phyloP scores from a whole-genome alignment of 64 coral and sea anemone genomes.

The Montipora cactus region DNA sequence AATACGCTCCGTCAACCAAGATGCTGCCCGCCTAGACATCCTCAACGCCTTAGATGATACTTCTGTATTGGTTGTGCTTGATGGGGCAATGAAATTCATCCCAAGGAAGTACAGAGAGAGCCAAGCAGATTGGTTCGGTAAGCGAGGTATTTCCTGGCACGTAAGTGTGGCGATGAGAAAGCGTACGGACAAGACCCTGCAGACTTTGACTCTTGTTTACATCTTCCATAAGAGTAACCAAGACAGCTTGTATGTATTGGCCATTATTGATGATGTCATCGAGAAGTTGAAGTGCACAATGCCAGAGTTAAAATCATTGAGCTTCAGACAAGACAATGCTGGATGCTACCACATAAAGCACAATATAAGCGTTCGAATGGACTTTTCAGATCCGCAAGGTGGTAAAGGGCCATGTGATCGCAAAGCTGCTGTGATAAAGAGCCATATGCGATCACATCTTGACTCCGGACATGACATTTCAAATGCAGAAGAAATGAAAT shows the following conservation, averaged over 20 bases:
- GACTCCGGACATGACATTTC: neutral
- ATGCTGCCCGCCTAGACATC: no score
- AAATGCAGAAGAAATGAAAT: neutral
- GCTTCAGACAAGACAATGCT: neutral
- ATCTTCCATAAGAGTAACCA: neutral
- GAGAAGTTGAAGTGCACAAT: neutral
- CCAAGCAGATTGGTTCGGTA: slow-evolving; percentile 11
- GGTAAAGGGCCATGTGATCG: neutral
- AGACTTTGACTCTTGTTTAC: no score
- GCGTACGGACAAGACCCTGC: neutral
- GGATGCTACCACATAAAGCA: neutral
- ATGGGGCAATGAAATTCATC: neutral
- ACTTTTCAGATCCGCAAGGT: no score
- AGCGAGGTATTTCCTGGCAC: neutral
- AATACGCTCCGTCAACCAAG: no score
- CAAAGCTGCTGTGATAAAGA: neutral
- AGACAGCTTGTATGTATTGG: neutral
- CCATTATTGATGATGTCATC: neutral
- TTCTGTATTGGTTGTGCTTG: neutral
- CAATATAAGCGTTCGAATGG: no score
- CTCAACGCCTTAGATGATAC: no score
- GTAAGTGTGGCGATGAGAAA: neutral
- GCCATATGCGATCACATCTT: neutral
- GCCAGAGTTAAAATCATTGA: no score
- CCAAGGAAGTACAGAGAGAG: neutral